These are phyloP conservation scores for Polydrusus pterygomalis DNA, from an alignment of 2,888 invertebrate genomes.

Conservation along the genomic window DNA sequence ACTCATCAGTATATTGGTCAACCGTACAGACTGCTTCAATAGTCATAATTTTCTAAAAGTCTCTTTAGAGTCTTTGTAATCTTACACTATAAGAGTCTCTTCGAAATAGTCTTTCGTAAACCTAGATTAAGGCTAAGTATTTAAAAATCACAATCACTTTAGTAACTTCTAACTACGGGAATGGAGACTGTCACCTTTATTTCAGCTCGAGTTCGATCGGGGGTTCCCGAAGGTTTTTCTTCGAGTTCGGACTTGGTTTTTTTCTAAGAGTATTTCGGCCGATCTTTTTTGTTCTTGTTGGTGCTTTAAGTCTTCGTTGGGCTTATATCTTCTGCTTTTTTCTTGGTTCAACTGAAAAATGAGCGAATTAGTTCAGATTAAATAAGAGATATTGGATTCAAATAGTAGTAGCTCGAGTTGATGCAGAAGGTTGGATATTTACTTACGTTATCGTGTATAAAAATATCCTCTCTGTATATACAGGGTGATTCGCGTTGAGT, in stretches of 20 bases:
- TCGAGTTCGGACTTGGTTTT: slow-evolving; percentile 21
- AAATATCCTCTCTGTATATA: too few species aligned
- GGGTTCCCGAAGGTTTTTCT: background rate
- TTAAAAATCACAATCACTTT: slow-evolving; percentile 36
- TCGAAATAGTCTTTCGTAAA: slow-evolving; percentile 19
- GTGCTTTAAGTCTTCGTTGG: slow-evolving; percentile 4
- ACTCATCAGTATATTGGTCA: background rate
- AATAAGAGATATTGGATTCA: background rate
- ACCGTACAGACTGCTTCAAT: background rate
- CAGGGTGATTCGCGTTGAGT: too few species aligned
- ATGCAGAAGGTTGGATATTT: background rate
- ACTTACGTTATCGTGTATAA: background rate
- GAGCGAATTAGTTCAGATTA: background rate
- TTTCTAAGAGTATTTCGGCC: background rate
- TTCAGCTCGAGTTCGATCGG: background rate
- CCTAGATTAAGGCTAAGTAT: slow-evolving; percentile 25
- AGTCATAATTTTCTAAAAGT: background rate
- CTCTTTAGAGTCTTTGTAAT: slow-evolving; percentile 19
- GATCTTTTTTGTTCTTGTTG: slow-evolving; percentile 11
- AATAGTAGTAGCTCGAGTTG: too few species aligned
- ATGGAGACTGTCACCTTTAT: slow-evolving; percentile 3
- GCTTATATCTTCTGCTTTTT: background rate
- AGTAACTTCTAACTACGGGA: slow-evolving; percentile 31
- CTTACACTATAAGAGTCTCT: slow-evolving; percentile 17
- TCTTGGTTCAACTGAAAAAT: slow-evolving; percentile 21